A percentile compares a stretch with the other conserved stretches of the same genome.
Evolutionary conservation across 1,140 invertebrate genomes (phyloP).

Genomic region (Drosophila nannoptera): DNA sequence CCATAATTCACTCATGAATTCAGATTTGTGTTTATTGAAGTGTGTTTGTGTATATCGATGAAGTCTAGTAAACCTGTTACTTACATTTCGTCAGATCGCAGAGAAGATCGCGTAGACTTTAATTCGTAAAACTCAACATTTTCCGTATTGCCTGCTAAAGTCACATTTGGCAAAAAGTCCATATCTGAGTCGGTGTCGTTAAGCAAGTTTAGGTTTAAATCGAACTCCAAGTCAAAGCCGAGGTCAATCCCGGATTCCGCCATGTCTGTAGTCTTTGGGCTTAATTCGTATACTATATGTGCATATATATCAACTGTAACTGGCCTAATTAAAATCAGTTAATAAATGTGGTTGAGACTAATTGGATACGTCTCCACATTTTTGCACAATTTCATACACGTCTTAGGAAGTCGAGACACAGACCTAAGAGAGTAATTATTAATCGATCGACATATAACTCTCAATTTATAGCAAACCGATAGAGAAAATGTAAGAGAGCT

Average conservation of each 20-base stretch:
- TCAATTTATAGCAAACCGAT: constrained; percentile 9
- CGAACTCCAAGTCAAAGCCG: constrained; percentile 85
- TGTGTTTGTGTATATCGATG: background rate
- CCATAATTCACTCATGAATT: background rate
- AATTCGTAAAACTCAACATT: constrained; percentile 68
- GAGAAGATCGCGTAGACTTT: constrained; percentile 44
- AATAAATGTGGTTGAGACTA: constrained; percentile 33
- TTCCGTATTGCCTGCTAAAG: constrained; percentile 73
- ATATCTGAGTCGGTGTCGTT: constrained; percentile 80
- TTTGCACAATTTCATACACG: constrained; percentile 33
- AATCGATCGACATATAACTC: constrained; percentile 25
- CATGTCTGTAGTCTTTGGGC: constrained; percentile 42
- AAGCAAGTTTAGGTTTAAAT: constrained; percentile 78
- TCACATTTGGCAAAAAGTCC: constrained; percentile 82
- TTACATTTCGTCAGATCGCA: constrained; percentile 57
- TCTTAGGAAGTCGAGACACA: background rate
- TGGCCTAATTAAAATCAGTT: constrained; percentile 29
- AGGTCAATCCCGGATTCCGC: constrained; percentile 86
- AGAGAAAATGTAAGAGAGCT: background rate
- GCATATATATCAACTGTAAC: background rate
- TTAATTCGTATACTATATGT: background rate
- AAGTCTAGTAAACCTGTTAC: constrained; percentile 3
- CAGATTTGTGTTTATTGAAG: background rate
- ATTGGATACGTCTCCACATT: constrained; percentile 40
- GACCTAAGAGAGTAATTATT: constrained; percentile 8